A percentile compares a stretch with the other conserved stretches of the same genome.
These are phyloP conservation scores for Scelioninae gen. 1 DNA, from an alignment of 2,888 invertebrate genomes.

Conservation along the genomic window DNA sequence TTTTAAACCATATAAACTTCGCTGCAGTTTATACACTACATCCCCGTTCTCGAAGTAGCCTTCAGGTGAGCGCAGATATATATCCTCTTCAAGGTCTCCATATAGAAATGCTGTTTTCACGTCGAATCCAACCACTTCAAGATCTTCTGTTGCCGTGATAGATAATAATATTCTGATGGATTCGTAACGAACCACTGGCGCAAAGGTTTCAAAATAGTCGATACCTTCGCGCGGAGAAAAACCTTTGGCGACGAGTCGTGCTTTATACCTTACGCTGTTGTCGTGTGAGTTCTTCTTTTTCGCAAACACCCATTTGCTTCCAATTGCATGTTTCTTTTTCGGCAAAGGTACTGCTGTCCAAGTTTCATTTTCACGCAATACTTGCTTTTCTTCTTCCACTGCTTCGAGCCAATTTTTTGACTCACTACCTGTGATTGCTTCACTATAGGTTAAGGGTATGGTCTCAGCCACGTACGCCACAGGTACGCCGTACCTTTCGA, in stretches of 20 bases:
- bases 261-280: constrained; percentile 54
- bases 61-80: constrained; percentile 52
- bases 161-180: constrained; percentile 58
- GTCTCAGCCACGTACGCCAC: not conserved
- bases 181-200: constrained; percentile 56
- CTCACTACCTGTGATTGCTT: not conserved
- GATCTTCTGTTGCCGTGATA: constrained; percentile 50
- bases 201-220: constrained; percentile 59
- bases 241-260: constrained; percentile 64
- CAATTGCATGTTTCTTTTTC: not conserved
- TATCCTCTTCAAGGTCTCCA: constrained; percentile 55
- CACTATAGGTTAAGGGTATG: not conserved
- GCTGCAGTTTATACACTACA: constrained; percentile 72
- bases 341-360: constrained; percentile 19
- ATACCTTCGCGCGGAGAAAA: constrained; percentile 50
- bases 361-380: constrained; percentile 16
- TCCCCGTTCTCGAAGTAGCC: constrained; percentile 3
- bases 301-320: constrained; percentile 29
- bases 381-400: not conserved
- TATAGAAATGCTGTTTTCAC: constrained; percentile 69
- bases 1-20: constrained; percentile 79
- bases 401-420: not conserved
- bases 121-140: constrained; percentile 65
- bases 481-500: not conserved
- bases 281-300: not conserved